Percentiles rank a stretch among this genome's conserved stretches.
These are phyloP conservation scores for Callipepla californica DNA, from an alignment of 2,113 vertebrate genomes.

Conservation along the genomic window DNA sequence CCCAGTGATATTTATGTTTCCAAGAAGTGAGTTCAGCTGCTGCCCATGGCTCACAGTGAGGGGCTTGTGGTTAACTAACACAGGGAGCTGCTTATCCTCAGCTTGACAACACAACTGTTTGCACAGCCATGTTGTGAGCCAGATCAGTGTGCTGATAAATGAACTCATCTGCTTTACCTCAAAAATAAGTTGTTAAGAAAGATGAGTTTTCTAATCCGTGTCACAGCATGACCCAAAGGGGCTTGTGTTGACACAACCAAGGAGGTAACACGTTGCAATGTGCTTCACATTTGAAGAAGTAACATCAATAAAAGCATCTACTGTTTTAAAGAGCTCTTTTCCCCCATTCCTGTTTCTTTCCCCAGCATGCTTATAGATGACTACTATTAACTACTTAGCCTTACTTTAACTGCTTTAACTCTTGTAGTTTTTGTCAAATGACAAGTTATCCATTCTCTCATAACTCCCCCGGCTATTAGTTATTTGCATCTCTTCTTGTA, in stretches of 20 bases:
- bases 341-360: not conserved
- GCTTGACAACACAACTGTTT: not conserved
- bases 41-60: not conserved
- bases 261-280: fast-evolving
- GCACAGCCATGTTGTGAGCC: not conserved
- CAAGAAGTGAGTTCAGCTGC: not conserved
- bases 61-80: not conserved
- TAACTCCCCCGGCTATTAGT: not conserved
- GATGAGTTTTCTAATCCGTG: not conserved
- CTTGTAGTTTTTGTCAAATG: not conserved
- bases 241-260: fast-evolving
- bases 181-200: not conserved
- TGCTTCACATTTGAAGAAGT: not conserved
- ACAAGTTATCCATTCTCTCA: not conserved
- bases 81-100: not conserved
- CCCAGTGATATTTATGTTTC: not conserved
- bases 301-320: not conserved
- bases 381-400: not conserved
- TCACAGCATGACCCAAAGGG: not conserved
- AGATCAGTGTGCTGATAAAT: not conserved
- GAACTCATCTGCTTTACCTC: not conserved
- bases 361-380: not conserved
- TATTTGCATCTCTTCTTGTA: not conserved
- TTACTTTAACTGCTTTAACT: not conserved
- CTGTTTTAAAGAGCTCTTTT: not conserved